phyloP scores from a whole-genome alignment of 1,140 invertebrate species.

The honey bee (Apis mellifera) region DNA sequence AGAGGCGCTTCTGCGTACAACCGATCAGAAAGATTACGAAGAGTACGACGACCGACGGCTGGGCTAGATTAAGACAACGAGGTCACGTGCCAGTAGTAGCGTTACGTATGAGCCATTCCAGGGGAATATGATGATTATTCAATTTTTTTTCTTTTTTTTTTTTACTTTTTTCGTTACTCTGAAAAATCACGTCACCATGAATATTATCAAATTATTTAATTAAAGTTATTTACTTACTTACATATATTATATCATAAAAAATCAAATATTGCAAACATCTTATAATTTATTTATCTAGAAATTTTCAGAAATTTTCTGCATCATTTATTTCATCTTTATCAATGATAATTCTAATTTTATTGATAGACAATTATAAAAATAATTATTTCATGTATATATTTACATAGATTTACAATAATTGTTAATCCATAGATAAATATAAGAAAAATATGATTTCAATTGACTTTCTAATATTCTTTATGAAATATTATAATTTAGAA shows the following conservation, averaged over 20 bases:
- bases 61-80: conserved; percentile 77
- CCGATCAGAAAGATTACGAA: conserved; percentile 38
- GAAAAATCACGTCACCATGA: too few relatives aligned
- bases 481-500: not conserved
- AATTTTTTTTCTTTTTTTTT: too few relatives aligned
- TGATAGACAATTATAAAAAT: too few relatives aligned
- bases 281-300: too few relatives aligned
- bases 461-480: not conserved
- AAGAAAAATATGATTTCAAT: not conserved
- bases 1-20: not conserved
- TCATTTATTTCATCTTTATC: too few relatives aligned
- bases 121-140: not conserved
- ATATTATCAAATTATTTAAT: not conserved
- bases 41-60: conserved; percentile 47
- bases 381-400: not conserved
- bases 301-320: too few relatives aligned
- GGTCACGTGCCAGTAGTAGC: conserved; percentile 67
- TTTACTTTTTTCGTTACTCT: too few relatives aligned
- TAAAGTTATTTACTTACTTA: too few relatives aligned
- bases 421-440: not conserved
- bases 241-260: too few relatives aligned
- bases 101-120: conserved; percentile 38
- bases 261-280: too few relatives aligned
- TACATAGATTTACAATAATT: not conserved
- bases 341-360: too few relatives aligned